Evolutionary conservation across 1,140 invertebrate species (phyloP), one percentile per base, ranked within the genome.

Genomic region (Monochamus saltuarius): DNA sequence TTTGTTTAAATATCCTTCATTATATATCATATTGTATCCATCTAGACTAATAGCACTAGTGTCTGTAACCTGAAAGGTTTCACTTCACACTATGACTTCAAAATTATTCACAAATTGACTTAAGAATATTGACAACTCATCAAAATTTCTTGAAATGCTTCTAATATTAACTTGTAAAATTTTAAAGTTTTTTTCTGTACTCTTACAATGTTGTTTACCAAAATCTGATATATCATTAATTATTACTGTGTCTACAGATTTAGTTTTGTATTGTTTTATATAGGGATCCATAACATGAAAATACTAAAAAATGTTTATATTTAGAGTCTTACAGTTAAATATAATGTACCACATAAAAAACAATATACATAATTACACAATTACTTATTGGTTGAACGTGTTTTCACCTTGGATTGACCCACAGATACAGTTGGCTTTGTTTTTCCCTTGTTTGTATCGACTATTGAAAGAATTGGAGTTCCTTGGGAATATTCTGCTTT

Each of bases 21-120:
- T 51, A n/a, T 51, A 51, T 51, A 51, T 34, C 34, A 16, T 51
- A 11, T 51, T 10, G 35, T 51, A 51, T 29, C 34, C 9, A 35
- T 51, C 36, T 35, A 51, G 13, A 51, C 36, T 22, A 11, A 51
- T 51, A 51, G 2, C 11, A 11, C 22, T 34, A n/a, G 35, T 13
- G 34, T 50, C 34, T 34, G 22, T 50, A 14, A 50, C 47, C n/a
- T 34, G 11, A 40, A 40, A 40, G 22, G n/a, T 34, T 34, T 50
- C 17, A 34, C 8, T 50, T 50, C 3, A 29, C 19, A 50, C 19
- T 29, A 50, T 50, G 35, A 46, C 9, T 16, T 50, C 22, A 37
- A 50, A 50, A 13, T n/a, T 50, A 34, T 16, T 13, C 10, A 34
- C 10, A 34, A 50, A 34, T 50, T 50, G 3, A n/a, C 34, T 1